Percentiles rank a stretch among this genome's conserved stretches.
Evolutionary conservation across 2,797 vertebrate species (phyloP).

Genomic region (Channallabes apus): DNA sequence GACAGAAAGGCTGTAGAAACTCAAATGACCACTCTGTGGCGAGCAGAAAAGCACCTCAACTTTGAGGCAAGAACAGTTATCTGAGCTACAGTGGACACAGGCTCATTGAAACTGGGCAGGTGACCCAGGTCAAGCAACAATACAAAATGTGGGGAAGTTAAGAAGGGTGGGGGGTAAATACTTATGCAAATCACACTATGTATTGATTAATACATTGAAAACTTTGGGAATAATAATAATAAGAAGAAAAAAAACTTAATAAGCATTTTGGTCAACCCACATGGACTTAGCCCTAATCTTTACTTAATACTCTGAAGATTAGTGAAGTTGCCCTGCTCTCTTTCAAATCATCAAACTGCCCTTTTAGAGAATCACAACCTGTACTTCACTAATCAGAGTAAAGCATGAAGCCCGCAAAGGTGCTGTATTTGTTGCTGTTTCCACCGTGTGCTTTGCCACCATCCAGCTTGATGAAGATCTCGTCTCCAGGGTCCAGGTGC

Average conservation of each 20-base stretch:
- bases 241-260: no score
- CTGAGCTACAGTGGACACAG: neutral
- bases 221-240: neutral
- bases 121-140: neutral
- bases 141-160: neutral
- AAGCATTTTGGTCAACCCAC: neutral
- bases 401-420: constrained; percentile 96
- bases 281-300: neutral
- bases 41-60: neutral
- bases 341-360: constrained; percentile 11
- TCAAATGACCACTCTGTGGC: neutral
- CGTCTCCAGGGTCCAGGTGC: constrained; percentile 92
- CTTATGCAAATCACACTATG: constrained; percentile 10
- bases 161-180: neutral
- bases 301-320: constrained; percentile 4
- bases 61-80: neutral
- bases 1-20: neutral
- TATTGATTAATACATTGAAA: neutral
- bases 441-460: constrained; percentile 96
- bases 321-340: constrained; percentile 12
- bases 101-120: neutral
- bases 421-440: constrained; percentile 99
- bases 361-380: neutral
- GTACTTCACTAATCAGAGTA: constrained; percentile 83
- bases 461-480: constrained; percentile 95